Evolutionary conservation across 2,888 invertebrate species (phyloP).

Genomic region (Podabrus alpinus): DNA sequence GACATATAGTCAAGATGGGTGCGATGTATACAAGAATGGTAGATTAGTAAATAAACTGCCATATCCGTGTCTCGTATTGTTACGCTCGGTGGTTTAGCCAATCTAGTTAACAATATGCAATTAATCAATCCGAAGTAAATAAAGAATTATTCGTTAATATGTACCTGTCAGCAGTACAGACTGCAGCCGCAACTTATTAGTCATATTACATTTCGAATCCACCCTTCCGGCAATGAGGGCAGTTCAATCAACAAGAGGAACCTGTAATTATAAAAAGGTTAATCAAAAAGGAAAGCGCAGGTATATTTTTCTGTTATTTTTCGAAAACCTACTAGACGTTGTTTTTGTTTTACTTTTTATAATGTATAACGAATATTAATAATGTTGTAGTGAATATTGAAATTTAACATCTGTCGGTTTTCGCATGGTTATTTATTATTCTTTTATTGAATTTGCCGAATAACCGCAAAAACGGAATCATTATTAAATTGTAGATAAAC

Average conservation of each 20-base stretch:
- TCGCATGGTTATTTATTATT: not conserved
- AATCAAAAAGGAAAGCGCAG: not conserved
- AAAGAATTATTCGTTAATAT: constrained; percentile 24
- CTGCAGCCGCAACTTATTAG: constrained; percentile 10
- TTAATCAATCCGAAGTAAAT: constrained; percentile 29
- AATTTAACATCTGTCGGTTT: not conserved
- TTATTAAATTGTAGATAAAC: not conserved
- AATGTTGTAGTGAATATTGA: not conserved
- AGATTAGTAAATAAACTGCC: not conserved
- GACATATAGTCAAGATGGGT: not conserved
- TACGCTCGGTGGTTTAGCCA: not conserved
- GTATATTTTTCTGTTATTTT: not conserved
- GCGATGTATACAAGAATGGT: not conserved
- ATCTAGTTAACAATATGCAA: constrained; percentile 16
- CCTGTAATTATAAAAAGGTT: constrained; percentile 14
- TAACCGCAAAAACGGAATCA: not conserved
- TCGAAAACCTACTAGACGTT: not conserved
- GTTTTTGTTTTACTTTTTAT: not conserved
- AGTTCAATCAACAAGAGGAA: constrained; percentile 6
- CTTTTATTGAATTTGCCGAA: not conserved
- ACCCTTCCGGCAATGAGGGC: constrained; percentile 17
- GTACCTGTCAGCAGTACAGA: constrained; percentile 29
- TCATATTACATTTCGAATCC: constrained; percentile 12
- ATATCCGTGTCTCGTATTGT: constrained; percentile 1
- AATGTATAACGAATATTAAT: not conserved